Base-by-base conservation (phyloP, 1,140 invertebrate genomes). In the Apolygus lucorum region DNA sequence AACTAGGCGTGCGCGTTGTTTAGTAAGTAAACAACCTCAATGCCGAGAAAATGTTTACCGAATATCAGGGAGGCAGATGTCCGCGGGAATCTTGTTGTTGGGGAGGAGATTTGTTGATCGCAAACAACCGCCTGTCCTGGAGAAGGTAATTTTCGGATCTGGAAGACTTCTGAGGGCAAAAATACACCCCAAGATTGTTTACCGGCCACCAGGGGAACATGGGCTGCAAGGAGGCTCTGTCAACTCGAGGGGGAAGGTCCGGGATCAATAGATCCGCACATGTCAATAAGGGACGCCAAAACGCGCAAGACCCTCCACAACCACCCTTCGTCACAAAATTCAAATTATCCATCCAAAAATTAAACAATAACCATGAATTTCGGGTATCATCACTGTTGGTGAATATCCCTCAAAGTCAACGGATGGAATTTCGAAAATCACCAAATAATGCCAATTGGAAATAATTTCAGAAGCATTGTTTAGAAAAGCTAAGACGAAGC, bases 111-210 rank as follows among this genome's bases (percentile, higher is more conserved):
- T 28, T 67, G 54, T 59, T 34, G 67, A 67, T 64, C 62, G 54
- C 29, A 62, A 25, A 71, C 59, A 68, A 71, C 54, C 52, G 68
- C n/a, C 21, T 25, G 25, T 42, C 2, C 64, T 27, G 17, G 22
- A 63, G 14, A 63, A 14, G 27, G 27, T 29, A n/a, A 29, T 34
- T 14, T n/a, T 28, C 28, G 27, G 26, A 14, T 28, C 11, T 25
- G 62, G 59, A 68, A 54, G 59, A 54, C 29, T 26, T 63, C 49
- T 69, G 17, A 21, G 69, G 68, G 67, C 68, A 71, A 73, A 73
- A 73, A 73, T 73, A 29, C 72, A 69, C 52, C 72, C 68, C 52
- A 28, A 64, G 49, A 49, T 67, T 73, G 72, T 73, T 73, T 73
- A 73, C 72, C 52, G 28, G 67, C 21, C 70, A 73, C 34, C 67